A percentile compares a stretch with the other conserved stretches of the same genome.
Conservation (phyloP, 2,888 invertebrate genomes). For the Vanessa cardui region DNA sequence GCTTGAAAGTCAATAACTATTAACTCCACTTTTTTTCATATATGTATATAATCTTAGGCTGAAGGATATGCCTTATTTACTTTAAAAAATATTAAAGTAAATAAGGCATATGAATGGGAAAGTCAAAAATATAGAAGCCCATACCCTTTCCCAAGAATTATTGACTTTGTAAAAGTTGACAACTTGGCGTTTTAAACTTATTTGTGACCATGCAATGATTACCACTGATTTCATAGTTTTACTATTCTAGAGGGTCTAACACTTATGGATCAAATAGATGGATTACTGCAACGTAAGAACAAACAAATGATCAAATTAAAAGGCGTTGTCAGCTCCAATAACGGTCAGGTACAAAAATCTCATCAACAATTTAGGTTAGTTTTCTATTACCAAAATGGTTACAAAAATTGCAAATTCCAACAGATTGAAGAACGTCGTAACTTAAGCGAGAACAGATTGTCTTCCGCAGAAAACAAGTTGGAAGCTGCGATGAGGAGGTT, state of each 20-base stretch:
- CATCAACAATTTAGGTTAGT: not conserved
- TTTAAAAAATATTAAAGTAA: too few species aligned
- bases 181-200: too few species aligned
- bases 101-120: too few species aligned
- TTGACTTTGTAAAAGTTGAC: too few species aligned
- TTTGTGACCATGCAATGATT: too few species aligned
- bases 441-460: conserved; percentile 73
- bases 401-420: not conserved
- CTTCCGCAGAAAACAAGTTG: conserved; percentile 84
- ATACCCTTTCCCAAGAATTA: too few species aligned
- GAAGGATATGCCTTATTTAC: too few species aligned
- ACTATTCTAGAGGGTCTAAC: conserved; percentile 54
- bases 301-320: conserved; percentile 55
- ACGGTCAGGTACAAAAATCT: conserved; percentile 56
- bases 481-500: conserved; percentile 85
- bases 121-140: too few species aligned
- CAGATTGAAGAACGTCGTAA: conserved; percentile 60
- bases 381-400: not conserved
- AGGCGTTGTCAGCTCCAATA: conserved; percentile 51
- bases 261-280: conserved; percentile 62
- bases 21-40: too few species aligned
- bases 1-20: too few species aligned
- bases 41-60: too few species aligned
- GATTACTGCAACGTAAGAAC: conserved; percentile 56
- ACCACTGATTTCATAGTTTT: not conserved